These are phyloP conservation scores for Symphodus melops DNA, from an alignment of 2,113 vertebrate genomes.

Conservation along the genomic window DNA sequence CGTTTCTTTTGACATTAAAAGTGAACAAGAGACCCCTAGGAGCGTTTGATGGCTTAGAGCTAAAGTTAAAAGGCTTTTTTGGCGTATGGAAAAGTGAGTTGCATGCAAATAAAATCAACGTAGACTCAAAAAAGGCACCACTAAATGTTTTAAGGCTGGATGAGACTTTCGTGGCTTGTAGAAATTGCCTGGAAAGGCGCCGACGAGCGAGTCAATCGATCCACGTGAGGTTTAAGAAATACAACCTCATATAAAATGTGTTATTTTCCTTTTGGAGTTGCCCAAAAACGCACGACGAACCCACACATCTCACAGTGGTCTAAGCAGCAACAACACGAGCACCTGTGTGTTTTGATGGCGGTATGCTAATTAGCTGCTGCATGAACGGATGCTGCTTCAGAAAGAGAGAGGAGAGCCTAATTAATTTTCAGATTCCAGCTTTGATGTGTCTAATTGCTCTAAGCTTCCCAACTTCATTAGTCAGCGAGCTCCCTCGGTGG, in stretches of 20 bases:
- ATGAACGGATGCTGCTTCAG: conserved; percentile 76
- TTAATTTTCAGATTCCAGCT: conserved; percentile 86
- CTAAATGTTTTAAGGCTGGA: conserved; percentile 9
- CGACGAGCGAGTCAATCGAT: too few relatives aligned
- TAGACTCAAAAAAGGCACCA: conserved; percentile 4
- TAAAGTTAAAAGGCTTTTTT: conserved; percentile 77
- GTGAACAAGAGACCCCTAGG: conserved; percentile 79
- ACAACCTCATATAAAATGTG: neutral
- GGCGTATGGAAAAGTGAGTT: conserved; percentile 15
- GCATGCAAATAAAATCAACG: neutral
- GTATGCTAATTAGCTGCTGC: conserved; percentile 81
- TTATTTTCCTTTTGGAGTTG: conserved; percentile 13
- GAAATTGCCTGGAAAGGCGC: too few relatives aligned
- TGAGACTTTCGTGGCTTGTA: too few relatives aligned
- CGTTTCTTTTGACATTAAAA: conserved; percentile 79
- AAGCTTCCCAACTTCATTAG: conserved; percentile 86
- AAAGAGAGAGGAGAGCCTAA: conserved; percentile 82
- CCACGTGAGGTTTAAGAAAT: too few relatives aligned
- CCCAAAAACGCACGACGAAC: conserved; percentile 19
- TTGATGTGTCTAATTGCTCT: conserved; percentile 88
- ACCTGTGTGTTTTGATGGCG: conserved; percentile 81
- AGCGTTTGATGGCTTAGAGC: conserved; percentile 82
- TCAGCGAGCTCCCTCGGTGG: conserved; percentile 76
- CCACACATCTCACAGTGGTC: conserved; percentile 49
- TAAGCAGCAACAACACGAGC: conserved; percentile 59